Conservation (phyloP, 2,888 invertebrate genomes). For the Trypoxylon attenuatum region DNA sequence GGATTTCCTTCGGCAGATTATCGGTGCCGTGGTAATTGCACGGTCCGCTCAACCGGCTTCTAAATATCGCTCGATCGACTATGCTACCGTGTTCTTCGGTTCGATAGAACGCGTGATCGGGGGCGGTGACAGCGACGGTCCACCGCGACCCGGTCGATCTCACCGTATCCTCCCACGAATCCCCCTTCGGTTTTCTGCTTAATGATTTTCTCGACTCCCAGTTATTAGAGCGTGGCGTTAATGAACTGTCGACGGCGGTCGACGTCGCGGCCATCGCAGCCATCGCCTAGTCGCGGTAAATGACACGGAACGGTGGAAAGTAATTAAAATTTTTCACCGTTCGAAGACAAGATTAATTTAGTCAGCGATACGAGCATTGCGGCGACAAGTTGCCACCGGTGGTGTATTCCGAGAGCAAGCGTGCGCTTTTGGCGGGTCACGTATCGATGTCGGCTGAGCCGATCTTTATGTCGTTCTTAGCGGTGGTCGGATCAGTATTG, state of each 20-base stretch:
- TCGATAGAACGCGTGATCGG: no score
- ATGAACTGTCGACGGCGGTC: conserved; percentile 16
- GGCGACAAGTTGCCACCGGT: no score
- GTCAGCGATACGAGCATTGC: no score
- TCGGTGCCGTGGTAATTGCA: background rate
- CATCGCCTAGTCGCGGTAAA: conserved; percentile 9
- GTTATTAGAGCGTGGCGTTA: conserved; percentile 41
- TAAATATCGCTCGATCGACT: background rate
- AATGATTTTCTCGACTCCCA: conserved; percentile 35
- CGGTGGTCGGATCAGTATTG: no score
- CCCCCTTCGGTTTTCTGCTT: conserved; percentile 30
- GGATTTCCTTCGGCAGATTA: background rate
- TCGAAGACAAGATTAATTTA: no score
- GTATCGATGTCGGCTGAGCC: conserved; percentile 6
- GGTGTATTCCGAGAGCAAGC: no score
- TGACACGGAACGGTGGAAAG: conserved; percentile 17
- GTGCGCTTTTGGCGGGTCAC: no score
- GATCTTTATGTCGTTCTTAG: conserved; percentile 24
- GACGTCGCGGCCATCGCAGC: background rate
- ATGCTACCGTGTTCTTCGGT: no score
- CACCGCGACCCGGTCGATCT: background rate
- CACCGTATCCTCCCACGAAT: conserved; percentile 29
- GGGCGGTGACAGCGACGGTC: no score
- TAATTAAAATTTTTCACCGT: conserved; percentile 28
- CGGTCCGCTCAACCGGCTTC: background rate